Conservation (phyloP, 2,888 invertebrate species). For the Hemaris fuciformis region DNA sequence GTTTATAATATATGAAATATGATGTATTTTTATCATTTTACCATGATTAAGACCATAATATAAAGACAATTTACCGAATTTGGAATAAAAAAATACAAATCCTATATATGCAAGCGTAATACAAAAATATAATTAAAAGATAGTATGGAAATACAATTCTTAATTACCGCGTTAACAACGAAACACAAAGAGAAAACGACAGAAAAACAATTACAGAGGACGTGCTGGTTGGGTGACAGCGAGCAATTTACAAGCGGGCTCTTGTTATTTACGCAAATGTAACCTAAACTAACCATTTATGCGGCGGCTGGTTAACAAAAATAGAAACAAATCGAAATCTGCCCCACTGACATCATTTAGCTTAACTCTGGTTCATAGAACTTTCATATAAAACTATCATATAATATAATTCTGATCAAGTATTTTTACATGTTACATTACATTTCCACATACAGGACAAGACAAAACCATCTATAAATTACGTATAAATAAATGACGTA, state of each 20-base stretch:
- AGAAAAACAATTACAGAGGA: not conserved
- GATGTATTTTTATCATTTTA: too few relatives aligned
- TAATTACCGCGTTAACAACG: not conserved
- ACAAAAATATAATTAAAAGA: not conserved
- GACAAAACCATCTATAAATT: not conserved
- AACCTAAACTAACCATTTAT: not conserved
- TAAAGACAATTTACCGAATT: too few relatives aligned
- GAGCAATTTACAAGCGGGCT: not conserved
- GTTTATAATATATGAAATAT: too few relatives aligned
- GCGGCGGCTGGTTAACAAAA: not conserved
- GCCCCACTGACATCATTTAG: not conserved
- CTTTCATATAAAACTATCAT: too few relatives aligned
- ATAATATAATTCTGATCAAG: too few relatives aligned
- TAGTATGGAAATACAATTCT: not conserved
- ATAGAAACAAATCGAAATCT: not conserved
- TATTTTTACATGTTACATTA: too few relatives aligned
- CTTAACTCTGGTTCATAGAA: not conserved
- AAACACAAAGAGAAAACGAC: not conserved
- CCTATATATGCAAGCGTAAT: too few relatives aligned
- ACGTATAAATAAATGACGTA: not conserved
- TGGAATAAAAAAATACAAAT: too few relatives aligned
- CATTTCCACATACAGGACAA: too few relatives aligned
- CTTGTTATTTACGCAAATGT: not conserved
- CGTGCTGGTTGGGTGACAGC: not conserved
- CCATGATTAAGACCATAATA: too few relatives aligned